Evolutionary conservation across 2,888 invertebrate species (phyloP), one percentile per base, ranked within the genome.

Genomic region (Prenolepis imparis): DNA sequence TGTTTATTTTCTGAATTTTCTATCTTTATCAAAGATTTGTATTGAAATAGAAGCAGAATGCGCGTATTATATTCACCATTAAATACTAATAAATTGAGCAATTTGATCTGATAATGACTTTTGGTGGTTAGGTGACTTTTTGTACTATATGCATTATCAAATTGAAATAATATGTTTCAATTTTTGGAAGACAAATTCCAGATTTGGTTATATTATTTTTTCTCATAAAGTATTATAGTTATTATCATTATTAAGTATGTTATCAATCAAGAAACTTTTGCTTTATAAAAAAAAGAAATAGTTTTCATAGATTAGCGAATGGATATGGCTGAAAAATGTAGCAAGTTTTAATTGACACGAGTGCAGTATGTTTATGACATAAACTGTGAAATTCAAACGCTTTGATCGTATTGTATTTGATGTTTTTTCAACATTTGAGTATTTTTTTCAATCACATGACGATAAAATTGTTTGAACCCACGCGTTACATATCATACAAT

Each of bases 11-110:
- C 15, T 44, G 36, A 70, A 36, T 55, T 55, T 36, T 15, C 21
- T 9, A 6, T 36, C 8, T 36, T 21, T 18, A 36, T 55, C 39
- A 74, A 11, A 44, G 9, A 3, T 41, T 24, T 64, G 1, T 3
- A 39, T 32, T 44, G 57, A 44, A n/a, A 70, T 59, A 36, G 24
- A 44, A n/a, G 59, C 44, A 36, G 24, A 77, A 44, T 41, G 39
- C 18, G 24, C 2, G 28, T 57, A 66, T 55, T 5, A 67, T 41
- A 32, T 57, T 57, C 8, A 11, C 8, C 12, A 55, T 75, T 18
- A 55, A 55, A 66, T 77, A 66, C 9, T n/a, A 18, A 66, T 66
- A n/a, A 6, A 39, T 39, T 1, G n/a, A n/a, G 24, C 24, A 55
- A 15, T 57, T 39, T 52, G 28, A 44, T 24, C 15, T 18, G 8